Conservation (phyloP, 2,888 invertebrate genomes). For the Agrotis exclamationis region DNA sequence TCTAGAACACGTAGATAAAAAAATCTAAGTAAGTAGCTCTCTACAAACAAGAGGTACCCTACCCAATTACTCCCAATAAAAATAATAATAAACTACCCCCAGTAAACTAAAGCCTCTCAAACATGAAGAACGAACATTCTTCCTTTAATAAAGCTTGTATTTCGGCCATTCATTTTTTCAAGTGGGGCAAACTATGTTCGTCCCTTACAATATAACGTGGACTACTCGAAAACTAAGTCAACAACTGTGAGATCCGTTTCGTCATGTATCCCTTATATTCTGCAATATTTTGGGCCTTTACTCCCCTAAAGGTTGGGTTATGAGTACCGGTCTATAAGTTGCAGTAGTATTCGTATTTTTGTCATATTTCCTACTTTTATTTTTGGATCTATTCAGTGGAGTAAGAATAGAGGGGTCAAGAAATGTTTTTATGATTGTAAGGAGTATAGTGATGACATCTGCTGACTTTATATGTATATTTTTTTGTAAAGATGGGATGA, state of each 20-base stretch:
- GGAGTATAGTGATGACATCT: neutral
- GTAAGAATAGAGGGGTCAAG: constrained; percentile 3
- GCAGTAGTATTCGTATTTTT: constrained; percentile 31
- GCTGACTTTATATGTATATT: neutral
- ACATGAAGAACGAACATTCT: constrained; percentile 72
- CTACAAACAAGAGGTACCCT: constrained; percentile 41
- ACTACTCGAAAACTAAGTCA: constrained; percentile 81
- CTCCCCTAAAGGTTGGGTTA: constrained; percentile 7
- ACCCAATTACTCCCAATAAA: constrained; percentile 69
- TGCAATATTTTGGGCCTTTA: constrained; percentile 51
- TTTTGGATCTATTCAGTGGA: constrained; percentile 15
- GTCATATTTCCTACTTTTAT: constrained; percentile 14
- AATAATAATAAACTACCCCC: constrained; percentile 61
- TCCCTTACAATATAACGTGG: constrained; percentile 71
- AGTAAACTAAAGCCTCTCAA: constrained; percentile 73
- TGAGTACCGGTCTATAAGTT: constrained; percentile 7
- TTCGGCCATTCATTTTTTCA: constrained; percentile 79
- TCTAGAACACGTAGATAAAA: constrained; percentile 41
- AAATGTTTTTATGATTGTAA: constrained; percentile 4
- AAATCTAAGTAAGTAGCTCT: constrained; percentile 40
- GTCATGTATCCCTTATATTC: constrained; percentile 57
- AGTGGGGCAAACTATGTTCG: constrained; percentile 72
- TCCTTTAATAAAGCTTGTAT: constrained; percentile 72
- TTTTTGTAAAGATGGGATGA: neutral
- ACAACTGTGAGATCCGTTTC: constrained; percentile 74